Conservation (phyloP, 2,797 vertebrate species). For the Melanotaenia trifasciata region DNA sequence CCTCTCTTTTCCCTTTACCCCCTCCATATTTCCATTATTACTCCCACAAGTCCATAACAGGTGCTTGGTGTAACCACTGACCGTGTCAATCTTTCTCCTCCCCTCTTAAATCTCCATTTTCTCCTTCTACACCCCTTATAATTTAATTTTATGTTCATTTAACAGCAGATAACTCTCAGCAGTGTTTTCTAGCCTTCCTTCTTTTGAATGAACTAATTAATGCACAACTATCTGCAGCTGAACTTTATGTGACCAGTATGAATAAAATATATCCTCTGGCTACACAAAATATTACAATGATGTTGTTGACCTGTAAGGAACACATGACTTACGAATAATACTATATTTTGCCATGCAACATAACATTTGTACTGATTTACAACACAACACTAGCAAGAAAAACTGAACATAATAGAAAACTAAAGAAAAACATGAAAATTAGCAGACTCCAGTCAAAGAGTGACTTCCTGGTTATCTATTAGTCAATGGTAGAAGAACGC, state of each 20-base stretch:
- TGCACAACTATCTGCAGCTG: slow-evolving; percentile 1
- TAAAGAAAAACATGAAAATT: not conserved
- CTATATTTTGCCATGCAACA: not conserved
- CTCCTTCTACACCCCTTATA: slow-evolving; percentile 34
- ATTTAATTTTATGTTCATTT: slow-evolving; percentile 47
- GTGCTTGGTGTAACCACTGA: slow-evolving; percentile 31
- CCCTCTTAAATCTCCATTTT: slow-evolving; percentile 24
- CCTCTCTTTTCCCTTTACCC: slow-evolving; percentile 7
- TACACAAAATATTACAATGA: not conserved
- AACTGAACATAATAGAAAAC: not conserved
- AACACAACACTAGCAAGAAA: not conserved
- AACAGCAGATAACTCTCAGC: slow-evolving; percentile 35
- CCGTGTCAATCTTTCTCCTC: slow-evolving; percentile 15
- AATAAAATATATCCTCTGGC: slow-evolving; percentile 6
- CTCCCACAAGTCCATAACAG: slow-evolving; percentile 36
- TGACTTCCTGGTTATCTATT: not conserved
- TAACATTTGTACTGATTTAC: not conserved
- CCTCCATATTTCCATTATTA: slow-evolving; percentile 2
- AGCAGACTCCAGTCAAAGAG: too few relatives aligned
- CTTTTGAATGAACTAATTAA: slow-evolving; percentile 24
- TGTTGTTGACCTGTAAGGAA: not conserved
- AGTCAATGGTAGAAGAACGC: not conserved
- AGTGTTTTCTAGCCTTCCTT: slow-evolving; percentile 1
- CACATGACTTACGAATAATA: not conserved
- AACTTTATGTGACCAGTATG: slow-evolving; percentile 6